phyloP scores from a whole-genome alignment of 2,113 vertebrate genomes.

The Gallinago undulata region DNA sequence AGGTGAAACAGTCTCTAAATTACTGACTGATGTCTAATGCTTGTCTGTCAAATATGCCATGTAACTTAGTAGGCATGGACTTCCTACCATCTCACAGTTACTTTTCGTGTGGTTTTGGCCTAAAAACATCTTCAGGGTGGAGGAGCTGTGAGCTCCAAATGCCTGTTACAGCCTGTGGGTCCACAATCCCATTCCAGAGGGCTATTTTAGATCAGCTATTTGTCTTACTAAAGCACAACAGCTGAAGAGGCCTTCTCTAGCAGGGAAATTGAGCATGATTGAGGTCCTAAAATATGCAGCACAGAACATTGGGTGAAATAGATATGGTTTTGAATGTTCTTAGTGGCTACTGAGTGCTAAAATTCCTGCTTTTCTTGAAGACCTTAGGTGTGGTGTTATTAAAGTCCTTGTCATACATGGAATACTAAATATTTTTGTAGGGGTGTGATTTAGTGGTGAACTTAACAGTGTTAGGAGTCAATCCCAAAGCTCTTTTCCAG shows the following conservation, averaged over 20 bases:
- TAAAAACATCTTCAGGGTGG: not conserved
- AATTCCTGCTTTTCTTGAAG: not conserved
- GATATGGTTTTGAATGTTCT: not conserved
- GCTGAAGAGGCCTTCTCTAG: not conserved
- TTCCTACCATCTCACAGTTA: not conserved
- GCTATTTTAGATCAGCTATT: not conserved
- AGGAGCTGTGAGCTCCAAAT: not conserved
- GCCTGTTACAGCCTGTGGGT: not conserved
- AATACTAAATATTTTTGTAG: not conserved
- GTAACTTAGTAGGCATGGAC: not conserved
- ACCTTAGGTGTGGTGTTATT: not conserved
- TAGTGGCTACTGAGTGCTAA: not conserved
- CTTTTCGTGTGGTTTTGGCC: not conserved
- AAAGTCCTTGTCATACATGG: not conserved
- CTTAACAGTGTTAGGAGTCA: not conserved
- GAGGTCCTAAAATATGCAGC: not conserved
- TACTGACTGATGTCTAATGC: not conserved
- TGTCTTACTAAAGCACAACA: not conserved
- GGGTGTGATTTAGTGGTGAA: not conserved
- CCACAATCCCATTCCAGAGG: not conserved
- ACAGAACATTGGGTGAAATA: not conserved
- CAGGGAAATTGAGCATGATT: rapidly evolving
- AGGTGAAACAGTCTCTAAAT: not conserved
- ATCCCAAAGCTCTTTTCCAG: not conserved
- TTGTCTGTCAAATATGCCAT: not conserved